These are phyloP conservation scores for Rhinogobio ventralis DNA, from an alignment of 2,797 vertebrate species.

Conservation along the genomic window DNA sequence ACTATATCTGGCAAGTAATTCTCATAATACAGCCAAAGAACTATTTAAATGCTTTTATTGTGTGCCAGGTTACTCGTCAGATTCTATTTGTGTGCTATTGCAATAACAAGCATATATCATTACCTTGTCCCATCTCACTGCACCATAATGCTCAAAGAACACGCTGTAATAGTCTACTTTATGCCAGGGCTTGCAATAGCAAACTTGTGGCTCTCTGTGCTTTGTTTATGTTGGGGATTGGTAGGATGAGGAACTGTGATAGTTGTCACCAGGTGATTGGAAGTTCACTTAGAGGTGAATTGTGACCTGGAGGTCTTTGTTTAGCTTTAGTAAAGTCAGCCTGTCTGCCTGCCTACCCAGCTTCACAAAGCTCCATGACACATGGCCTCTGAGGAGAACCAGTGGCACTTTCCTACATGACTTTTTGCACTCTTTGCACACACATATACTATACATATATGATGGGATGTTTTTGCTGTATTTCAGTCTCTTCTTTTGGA, in stretches of 20 bases:
- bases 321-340: constrained; percentile 22
- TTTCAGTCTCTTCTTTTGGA: neutral
- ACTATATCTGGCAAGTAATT: constrained; percentile 18
- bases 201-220: neutral
- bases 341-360: constrained; percentile 2
- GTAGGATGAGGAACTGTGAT: neutral
- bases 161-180: neutral
- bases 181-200: neutral
- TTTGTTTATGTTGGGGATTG: constrained; percentile 39
- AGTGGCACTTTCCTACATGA: neutral
- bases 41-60: neutral
- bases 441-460: constrained; percentile 17
- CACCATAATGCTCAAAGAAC: constrained; percentile 19
- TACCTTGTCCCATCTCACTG: neutral
- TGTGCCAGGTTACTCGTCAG: constrained; percentile 28
- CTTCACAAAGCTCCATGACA: constrained; percentile 39
- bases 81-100: constrained; percentile 13
- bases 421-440: constrained; percentile 11
- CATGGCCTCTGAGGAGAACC: constrained; percentile 10
- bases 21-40: constrained; percentile 24
- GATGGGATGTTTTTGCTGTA: constrained; percentile 5
- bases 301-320: constrained; percentile 46
- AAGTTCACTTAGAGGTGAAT: constrained; percentile 36
- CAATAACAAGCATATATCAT: constrained; percentile 13
- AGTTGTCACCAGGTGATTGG: constrained; percentile 13